A percentile compares a stretch with the other conserved stretches of the same genome.
phyloP scores from a whole-genome alignment of 2,888 invertebrate genomes.

The Perithous albicinctus region DNA sequence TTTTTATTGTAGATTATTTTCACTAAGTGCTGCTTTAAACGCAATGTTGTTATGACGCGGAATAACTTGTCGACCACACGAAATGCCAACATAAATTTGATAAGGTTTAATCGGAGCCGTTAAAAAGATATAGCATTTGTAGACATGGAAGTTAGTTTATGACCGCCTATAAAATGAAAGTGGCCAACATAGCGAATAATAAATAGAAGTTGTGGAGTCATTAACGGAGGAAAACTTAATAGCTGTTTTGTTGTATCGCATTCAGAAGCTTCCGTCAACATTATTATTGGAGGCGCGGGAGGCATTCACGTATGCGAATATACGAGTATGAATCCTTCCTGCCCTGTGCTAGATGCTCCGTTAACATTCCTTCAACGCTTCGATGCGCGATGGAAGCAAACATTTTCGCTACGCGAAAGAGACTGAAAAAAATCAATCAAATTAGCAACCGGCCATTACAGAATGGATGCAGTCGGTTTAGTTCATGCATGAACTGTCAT shows the following conservation, averaged over 20 bases:
- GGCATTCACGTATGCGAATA: slow-evolving; percentile 16
- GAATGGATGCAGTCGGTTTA: background rate
- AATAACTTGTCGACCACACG: background rate
- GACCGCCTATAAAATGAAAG: background rate
- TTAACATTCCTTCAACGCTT: slow-evolving; percentile 3
- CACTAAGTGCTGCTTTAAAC: no score
- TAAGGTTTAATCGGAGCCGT: background rate
- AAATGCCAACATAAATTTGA: background rate
- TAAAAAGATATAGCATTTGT: background rate
- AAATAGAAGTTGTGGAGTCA: slow-evolving; percentile 11
- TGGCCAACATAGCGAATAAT: background rate
- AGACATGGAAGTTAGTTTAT: background rate
- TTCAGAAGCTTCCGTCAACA: slow-evolving; percentile 43
- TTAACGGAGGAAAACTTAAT: slow-evolving; percentile 4
- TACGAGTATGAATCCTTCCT: slow-evolving; percentile 16
- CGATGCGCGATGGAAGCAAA: slow-evolving; percentile 1
- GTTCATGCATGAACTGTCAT: background rate
- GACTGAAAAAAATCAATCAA: background rate
- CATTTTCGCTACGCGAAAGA: background rate
- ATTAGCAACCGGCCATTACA: background rate
- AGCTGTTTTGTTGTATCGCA: slow-evolving; percentile 5
- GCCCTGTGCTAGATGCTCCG: background rate
- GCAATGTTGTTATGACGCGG: no score
- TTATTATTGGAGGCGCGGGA: slow-evolving; percentile 36
- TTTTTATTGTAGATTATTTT: no score